A percentile compares a stretch with the other conserved stretches of the same genome.
phyloP scores from a whole-genome alignment of 2,797 vertebrate genomes.

The Emydoidea blandingii region DNA sequence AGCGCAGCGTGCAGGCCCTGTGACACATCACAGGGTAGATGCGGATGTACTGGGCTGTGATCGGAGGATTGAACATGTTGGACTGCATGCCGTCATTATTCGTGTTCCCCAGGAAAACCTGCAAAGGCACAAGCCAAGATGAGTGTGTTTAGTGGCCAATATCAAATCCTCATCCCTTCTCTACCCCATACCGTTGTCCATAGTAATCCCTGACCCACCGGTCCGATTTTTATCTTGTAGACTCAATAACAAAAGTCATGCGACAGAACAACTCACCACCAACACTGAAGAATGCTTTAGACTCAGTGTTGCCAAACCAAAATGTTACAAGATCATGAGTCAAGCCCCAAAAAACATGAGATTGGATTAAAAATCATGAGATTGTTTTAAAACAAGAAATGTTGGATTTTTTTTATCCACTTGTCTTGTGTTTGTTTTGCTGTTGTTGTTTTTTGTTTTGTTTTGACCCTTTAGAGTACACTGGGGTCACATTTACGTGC shows the following conservation, averaged over 20 bases:
- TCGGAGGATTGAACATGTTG: conserved; percentile 89
- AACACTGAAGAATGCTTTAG: neutral
- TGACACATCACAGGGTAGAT: conserved; percentile 89
- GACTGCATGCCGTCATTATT: conserved; percentile 88
- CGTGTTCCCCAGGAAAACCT: conserved; percentile 91
- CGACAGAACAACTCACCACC: neutral
- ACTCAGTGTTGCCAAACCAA: neutral
- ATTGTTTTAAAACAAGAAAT: neutral
- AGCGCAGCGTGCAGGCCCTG: conserved; percentile 92
- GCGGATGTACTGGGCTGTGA: conserved; percentile 89
- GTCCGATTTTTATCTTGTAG: neutral
- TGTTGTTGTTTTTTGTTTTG: neutral
- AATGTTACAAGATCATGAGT: no score
- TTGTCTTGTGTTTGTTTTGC: neutral
- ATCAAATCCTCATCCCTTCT: neutral
- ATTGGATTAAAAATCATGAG: neutral
- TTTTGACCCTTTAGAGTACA: neutral
- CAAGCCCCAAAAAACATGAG: neutral
- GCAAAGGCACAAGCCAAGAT: neutral
- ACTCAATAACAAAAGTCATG: fast-evolving
- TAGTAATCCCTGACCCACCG: neutral
- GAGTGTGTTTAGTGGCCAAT: neutral
- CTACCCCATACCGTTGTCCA: fast-evolving
- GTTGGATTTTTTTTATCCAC: neutral
- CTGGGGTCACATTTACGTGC: neutral